phyloP scores from a whole-genome alignment of 37 sponge, comb jelly and placozoan species.

The Diacarnus erythraeanus region DNA sequence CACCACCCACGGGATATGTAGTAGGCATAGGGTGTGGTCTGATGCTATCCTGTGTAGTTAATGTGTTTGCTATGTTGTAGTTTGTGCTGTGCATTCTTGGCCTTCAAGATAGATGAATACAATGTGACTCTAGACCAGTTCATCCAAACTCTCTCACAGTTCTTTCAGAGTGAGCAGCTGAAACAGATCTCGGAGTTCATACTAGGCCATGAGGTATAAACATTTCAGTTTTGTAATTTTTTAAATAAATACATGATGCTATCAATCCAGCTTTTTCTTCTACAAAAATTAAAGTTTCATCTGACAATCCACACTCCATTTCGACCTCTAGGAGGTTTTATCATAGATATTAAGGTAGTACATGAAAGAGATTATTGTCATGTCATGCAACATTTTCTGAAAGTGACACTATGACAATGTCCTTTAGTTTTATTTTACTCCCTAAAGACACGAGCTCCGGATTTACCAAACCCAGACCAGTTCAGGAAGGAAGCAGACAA shows the following conservation, averaged over 20 bases:
- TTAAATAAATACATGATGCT: no score
- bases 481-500: constrained; percentile 56
- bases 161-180: constrained; percentile 18
- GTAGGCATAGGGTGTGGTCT: constrained; percentile 37
- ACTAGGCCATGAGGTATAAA: constrained; percentile 64
- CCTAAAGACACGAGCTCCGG: constrained; percentile 61
- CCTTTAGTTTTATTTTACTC: not conserved
- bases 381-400: not conserved
- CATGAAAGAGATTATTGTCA: no score
- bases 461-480: constrained; percentile 54
- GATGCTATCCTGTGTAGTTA: not conserved
- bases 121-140: constrained; percentile 83
- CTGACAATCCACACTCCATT: constrained; percentile 87
- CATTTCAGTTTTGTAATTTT: no score
- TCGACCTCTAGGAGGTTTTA: constrained; percentile 84
- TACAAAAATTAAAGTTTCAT: constrained; percentile 79
- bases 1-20: constrained; percentile 82
- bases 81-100: constrained; percentile 82
- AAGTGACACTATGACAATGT: not conserved
- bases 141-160: constrained; percentile 53
- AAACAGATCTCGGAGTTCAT: constrained; percentile 40
- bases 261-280: constrained; percentile 77
- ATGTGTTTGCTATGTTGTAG: constrained; percentile 10
- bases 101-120: constrained; percentile 94
- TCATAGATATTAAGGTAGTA: constrained; percentile 91